phyloP scores from a whole-genome alignment of 2,113 vertebrate species.

The Podocnemis expansa region DNA sequence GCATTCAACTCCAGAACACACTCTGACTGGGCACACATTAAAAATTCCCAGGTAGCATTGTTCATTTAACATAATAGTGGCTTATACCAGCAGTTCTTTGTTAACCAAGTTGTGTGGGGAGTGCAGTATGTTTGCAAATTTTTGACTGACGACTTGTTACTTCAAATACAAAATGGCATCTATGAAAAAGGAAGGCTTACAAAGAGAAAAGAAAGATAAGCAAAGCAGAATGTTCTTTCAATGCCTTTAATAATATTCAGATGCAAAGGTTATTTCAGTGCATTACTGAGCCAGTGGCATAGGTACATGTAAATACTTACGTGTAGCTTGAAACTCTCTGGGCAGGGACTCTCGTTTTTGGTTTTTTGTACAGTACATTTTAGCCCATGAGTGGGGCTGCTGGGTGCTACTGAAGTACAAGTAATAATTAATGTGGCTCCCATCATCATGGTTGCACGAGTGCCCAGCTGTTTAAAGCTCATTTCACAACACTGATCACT shows the following conservation, averaged over 20 bases:
- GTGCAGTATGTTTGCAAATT: not conserved
- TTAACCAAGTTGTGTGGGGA: not conserved
- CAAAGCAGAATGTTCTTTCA: not conserved
- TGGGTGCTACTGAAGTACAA: not conserved
- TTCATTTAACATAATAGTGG: not conserved
- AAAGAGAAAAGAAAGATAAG: not conserved
- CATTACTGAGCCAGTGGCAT: rapidly evolving
- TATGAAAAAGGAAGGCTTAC: not conserved
- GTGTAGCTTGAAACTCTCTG: rapidly evolving
- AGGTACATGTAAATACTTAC: rapidly evolving
- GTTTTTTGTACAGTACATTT: not conserved
- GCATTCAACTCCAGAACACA: not conserved
- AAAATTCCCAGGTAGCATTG: constrained; percentile 3
- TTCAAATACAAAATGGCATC: not conserved
- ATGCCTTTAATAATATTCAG: not conserved
- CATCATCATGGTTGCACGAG: not conserved
- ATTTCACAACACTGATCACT: not conserved
- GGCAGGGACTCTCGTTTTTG: not conserved
- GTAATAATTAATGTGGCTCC: not conserved
- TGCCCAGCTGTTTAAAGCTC: not conserved
- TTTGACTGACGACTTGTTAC: not conserved
- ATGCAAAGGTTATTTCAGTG: not conserved
- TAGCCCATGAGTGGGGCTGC: not conserved
- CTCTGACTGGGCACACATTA: not conserved
- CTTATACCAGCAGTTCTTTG: constrained; percentile 13